A percentile compares a stretch with the other conserved stretches of the same genome.
phyloP scores from a whole-genome alignment of 37 sponge, comb jelly and placozoan genomes.

The Lycopodina hypogea region DNA sequence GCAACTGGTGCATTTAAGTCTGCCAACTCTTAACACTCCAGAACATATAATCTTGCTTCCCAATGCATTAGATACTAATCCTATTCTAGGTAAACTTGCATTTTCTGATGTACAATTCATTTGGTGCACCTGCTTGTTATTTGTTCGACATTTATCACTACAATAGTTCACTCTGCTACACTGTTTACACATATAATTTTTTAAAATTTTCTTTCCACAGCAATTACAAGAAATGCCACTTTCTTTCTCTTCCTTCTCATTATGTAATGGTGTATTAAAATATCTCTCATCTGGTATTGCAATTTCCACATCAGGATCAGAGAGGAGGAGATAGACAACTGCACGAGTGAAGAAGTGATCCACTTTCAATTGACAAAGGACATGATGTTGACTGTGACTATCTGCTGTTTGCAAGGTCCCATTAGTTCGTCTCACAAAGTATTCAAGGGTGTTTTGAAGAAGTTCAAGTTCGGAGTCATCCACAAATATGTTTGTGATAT shows the following conservation, averaged over 20 bases:
- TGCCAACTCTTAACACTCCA: too few species aligned
- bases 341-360: constrained; percentile 20
- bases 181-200: not conserved
- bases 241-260: not conserved
- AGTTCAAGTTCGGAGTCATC: not conserved
- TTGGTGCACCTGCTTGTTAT: too few species aligned
- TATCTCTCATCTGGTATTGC: too few species aligned
- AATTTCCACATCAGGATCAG: too few species aligned
- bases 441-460: not conserved
- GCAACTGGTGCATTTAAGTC: too few species aligned
- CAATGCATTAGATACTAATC: too few species aligned
- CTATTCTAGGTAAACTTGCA: too few species aligned
- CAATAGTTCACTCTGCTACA: too few species aligned
- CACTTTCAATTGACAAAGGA: not conserved
- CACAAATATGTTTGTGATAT: not conserved
- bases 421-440: not conserved
- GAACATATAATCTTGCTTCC: too few species aligned
- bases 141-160: too few species aligned
- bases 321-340: constrained; percentile 1
- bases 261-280: not conserved
- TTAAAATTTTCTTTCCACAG: not conserved
- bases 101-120: too few species aligned
- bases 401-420: not conserved
- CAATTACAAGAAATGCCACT: not conserved
- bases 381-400: not conserved